phyloP scores from a whole-genome alignment of 1,140 invertebrate species.

The Latrodectus geometricus region DNA sequence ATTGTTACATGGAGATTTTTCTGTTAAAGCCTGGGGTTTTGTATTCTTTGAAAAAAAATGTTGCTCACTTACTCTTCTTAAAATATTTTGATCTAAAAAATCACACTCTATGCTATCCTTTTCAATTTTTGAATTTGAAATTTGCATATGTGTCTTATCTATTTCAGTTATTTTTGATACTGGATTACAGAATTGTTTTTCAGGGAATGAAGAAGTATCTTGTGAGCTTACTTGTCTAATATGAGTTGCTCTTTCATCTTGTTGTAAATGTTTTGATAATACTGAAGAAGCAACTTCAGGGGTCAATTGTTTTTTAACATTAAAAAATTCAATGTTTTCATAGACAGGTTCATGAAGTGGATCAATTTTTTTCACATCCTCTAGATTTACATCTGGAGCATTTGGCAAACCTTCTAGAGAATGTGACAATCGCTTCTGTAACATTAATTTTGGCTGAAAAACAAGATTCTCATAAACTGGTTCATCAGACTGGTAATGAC shows the following conservation, averaged over 20 bases:
- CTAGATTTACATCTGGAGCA: neutral
- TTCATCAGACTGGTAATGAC: constrained; percentile 44
- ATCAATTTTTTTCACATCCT: neutral
- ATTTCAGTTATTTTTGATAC: constrained; percentile 7
- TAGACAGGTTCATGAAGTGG: constrained; percentile 27
- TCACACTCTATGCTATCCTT: constrained; percentile 66
- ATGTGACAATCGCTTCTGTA: constrained; percentile 67
- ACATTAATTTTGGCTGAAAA: constrained; percentile 43
- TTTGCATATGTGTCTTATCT: neutral
- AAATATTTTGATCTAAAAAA: constrained; percentile 51
- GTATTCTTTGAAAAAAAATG: constrained; percentile 53
- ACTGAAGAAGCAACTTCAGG: neutral
- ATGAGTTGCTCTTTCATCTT: neutral
- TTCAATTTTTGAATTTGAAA: constrained; percentile 61
- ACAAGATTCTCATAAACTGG: constrained; percentile 60
- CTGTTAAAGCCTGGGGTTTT: neutral
- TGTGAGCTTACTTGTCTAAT: neutral
- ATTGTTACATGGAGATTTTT: neutral
- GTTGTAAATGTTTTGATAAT: neutral
- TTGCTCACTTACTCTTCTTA: constrained; percentile 49
- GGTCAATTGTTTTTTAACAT: neutral
- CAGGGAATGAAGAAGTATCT: constrained; percentile 3
- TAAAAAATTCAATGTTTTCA: constrained; percentile 52
- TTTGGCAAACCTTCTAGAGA: constrained; percentile 77
- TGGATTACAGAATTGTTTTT: constrained; percentile 26